Percentiles rank a stretch among this genome's conserved stretches.
phyloP scores from a whole-genome alignment of 1,140 invertebrate species.

The Artemia franciscana region DNA sequence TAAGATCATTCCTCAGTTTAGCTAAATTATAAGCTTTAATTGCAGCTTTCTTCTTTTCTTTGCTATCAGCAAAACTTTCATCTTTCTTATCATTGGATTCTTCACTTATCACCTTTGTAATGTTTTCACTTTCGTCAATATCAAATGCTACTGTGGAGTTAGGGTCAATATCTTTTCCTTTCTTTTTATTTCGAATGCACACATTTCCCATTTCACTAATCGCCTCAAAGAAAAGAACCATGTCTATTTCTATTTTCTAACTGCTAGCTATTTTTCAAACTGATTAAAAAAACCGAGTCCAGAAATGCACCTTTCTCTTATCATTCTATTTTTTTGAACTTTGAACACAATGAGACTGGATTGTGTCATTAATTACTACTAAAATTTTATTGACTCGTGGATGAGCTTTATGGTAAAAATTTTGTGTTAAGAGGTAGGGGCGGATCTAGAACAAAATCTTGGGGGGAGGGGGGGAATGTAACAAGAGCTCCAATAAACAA shows the following conservation, averaged over 20 bases:
- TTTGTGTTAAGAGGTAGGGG: no score
- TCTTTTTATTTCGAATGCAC: background rate
- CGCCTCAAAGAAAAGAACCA: background rate
- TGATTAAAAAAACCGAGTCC: no score
- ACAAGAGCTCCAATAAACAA: no score
- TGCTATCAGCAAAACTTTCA: background rate
- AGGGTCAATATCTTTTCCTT: background rate
- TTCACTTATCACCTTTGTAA: background rate
- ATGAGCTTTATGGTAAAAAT: no score
- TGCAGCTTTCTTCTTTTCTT: background rate
- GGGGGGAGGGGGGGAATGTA: no score
- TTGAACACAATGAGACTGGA: no score
- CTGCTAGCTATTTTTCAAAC: no score
- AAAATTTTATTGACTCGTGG: no score
- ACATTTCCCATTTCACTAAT: background rate
- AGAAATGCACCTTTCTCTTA: no score
- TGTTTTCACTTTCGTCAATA: background rate
- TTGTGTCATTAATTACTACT: no score
- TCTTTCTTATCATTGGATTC: background rate
- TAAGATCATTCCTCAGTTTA: slow-evolving; percentile 30
- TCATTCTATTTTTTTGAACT: no score
- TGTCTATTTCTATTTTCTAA: background rate
- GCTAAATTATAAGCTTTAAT: slow-evolving; percentile 18
- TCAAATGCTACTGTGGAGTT: background rate
- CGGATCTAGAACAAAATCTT: no score